A percentile compares a stretch with the other conserved stretches of the same genome.
Conservation (phyloP, 2,888 invertebrate species). For the Metalampra italica region DNA sequence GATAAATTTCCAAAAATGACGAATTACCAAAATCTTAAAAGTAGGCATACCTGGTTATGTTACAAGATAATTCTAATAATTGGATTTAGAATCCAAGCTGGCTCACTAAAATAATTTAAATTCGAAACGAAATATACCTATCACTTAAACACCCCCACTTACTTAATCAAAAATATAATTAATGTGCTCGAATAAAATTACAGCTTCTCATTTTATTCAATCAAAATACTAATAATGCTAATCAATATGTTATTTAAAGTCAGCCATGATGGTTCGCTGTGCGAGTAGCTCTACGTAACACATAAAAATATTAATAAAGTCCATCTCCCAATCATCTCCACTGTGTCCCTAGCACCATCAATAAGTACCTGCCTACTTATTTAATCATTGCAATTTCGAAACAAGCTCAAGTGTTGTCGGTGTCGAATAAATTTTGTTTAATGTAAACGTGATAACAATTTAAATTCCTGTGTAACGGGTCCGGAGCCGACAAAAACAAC, state of each 20-base stretch:
- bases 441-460: conserved; percentile 79
- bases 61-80: too few species aligned
- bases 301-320: conserved; percentile 30
- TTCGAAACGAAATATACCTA: too few species aligned
- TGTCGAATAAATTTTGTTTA: conserved; percentile 78
- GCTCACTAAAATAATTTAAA: too few species aligned
- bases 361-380: conserved; percentile 63
- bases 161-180: too few species aligned
- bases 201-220: not conserved
- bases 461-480: conserved; percentile 78
- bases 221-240: not conserved
- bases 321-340: conserved; percentile 32
- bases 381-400: conserved; percentile 79
- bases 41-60: too few species aligned
- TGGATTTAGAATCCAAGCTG: too few species aligned
- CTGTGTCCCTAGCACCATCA: conserved; percentile 51
- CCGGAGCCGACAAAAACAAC: conserved; percentile 76
- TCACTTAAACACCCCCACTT: too few species aligned
- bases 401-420: conserved; percentile 76
- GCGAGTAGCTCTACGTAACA: not conserved
- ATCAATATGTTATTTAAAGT: conserved; percentile 14
- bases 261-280: conserved; percentile 27
- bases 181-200: too few species aligned
- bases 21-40: too few species aligned
- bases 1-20: too few species aligned